These are phyloP conservation scores for Azorinus chamasolen DNA, from an alignment of 2,888 invertebrate species.

Conservation along the genomic window DNA sequence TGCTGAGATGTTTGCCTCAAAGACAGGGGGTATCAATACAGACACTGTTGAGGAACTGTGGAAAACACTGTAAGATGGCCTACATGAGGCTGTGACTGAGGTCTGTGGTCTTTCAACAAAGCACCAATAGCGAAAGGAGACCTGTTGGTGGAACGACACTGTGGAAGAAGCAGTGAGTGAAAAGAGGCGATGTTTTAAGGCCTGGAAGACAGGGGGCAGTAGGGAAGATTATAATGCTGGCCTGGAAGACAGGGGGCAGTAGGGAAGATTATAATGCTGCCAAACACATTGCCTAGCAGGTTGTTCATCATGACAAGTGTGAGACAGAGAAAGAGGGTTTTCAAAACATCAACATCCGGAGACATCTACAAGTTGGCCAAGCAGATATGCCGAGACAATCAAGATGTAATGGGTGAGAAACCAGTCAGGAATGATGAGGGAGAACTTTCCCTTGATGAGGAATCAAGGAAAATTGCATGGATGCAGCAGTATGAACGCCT, in stretches of 20 bases:
- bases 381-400: too few relatives aligned
- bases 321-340: background rate
- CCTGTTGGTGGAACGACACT: slow-evolving; percentile 8
- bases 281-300: too few relatives aligned
- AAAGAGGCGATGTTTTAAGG: slow-evolving; percentile 1
- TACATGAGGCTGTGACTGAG: too few relatives aligned
- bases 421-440: too few relatives aligned
- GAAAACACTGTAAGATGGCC: slow-evolving; percentile 1
- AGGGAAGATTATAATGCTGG: too few relatives aligned
- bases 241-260: too few relatives aligned
- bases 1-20: slow-evolving; percentile 1
- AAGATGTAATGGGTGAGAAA: too few relatives aligned
- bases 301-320: background rate
- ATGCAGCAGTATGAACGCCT: background rate
- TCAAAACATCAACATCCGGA: slow-evolving; percentile 1
- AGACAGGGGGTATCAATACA: background rate
- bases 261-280: too few relatives aligned
- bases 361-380: too few relatives aligned
- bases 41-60: slow-evolving; percentile 3
- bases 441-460: too few relatives aligned
- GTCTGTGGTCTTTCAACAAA: too few relatives aligned
- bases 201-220: slow-evolving; percentile 2
- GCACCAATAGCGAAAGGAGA: background rate
- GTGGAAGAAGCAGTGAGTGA: background rate
- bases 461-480: too few relatives aligned